Base-by-base conservation (phyloP, 2,113 vertebrate genomes). In the Dasyurus viverrinus region DNA sequence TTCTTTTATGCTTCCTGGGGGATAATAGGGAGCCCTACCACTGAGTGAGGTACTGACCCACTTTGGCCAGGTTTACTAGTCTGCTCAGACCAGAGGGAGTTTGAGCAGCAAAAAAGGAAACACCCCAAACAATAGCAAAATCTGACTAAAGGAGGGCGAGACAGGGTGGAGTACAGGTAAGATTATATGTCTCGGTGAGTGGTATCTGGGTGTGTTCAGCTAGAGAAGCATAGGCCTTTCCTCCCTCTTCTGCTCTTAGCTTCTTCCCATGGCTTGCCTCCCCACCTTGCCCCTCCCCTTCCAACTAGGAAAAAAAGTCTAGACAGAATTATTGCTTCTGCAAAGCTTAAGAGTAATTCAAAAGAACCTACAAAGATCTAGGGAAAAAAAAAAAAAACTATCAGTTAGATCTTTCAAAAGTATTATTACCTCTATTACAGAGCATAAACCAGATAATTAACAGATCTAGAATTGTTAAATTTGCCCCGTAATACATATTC, bases 131-230 rank as follows among this genome's bases (percentile, higher is more conserved):
- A 96, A 52, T 24, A 53, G 95, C 95, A 89, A 47, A 22, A 93
- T 89, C 84, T 92, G 30, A 26, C 94, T 60, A 89, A 26, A 91
- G 54, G 2, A 92, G 91, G 95, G 93, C 76, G 84, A 94, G 93
- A 94, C 53, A 90, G 92, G 95, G 96, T 53, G 90, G 96, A 91
- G 92, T 52, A 0, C 53, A 50, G 46, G 36, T 46, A 91, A 92
- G 95, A 54, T 84, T 84, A 84, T 84, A 84, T 93, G 90, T 96
- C 23, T 96, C 95, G 95, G 89, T 94, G 50, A 54, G 92, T 89
- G 93, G 95, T 97, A 97, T 97, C 95, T 96, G 97, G 94, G 96
- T 84, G 94, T 60, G 91, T 53, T 14, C 55, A 52, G 53, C 68
- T 93, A 89, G 30, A 90, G 92, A 47, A 92, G 94, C 53, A 27